Conservation (phyloP, 2,888 invertebrate species). For the Esperia sulphurella region DNA sequence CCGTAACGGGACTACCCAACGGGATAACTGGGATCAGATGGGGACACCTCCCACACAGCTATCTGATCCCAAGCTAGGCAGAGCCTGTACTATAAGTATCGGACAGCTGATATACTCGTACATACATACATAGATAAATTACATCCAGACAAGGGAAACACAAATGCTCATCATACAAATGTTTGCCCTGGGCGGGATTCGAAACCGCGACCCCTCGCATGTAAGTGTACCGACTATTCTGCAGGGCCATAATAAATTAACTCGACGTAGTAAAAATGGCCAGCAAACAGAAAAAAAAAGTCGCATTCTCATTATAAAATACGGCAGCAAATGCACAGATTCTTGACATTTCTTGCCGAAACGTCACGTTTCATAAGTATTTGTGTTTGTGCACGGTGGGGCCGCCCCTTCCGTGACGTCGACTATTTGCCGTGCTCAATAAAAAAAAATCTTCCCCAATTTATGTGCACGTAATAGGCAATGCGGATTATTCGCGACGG, state of each 20-base stretch:
- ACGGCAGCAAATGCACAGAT: not conserved
- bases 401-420: conserved; percentile 52
- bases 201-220: too few relatives aligned
- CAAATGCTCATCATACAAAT: too few relatives aligned
- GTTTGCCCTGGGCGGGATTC: too few relatives aligned
- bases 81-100: too few relatives aligned
- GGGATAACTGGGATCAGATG: too few relatives aligned
- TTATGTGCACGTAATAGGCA: conserved; percentile 58
- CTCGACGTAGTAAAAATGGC: not conserved
- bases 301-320: conserved; percentile 4
- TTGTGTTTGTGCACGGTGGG: conserved; percentile 13
- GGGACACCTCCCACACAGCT: too few relatives aligned
- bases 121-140: too few relatives aligned
- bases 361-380: conserved; percentile 18
- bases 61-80: too few relatives aligned
- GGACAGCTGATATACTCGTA: too few relatives aligned
- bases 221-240: too few relatives aligned
- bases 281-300: not conserved
- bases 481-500: conserved; percentile 57
- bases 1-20: too few relatives aligned
- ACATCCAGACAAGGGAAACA: too few relatives aligned
- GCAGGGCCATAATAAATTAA: not conserved
- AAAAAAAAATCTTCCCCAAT: conserved; percentile 50
- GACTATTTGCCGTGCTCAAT: conserved; percentile 57
- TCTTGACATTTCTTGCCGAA: conserved; percentile 2